A percentile compares a stretch with the other conserved stretches of the same genome.
These are phyloP conservation scores for Euproctis similis DNA, from an alignment of 2,888 invertebrate genomes.

Conservation along the genomic window DNA sequence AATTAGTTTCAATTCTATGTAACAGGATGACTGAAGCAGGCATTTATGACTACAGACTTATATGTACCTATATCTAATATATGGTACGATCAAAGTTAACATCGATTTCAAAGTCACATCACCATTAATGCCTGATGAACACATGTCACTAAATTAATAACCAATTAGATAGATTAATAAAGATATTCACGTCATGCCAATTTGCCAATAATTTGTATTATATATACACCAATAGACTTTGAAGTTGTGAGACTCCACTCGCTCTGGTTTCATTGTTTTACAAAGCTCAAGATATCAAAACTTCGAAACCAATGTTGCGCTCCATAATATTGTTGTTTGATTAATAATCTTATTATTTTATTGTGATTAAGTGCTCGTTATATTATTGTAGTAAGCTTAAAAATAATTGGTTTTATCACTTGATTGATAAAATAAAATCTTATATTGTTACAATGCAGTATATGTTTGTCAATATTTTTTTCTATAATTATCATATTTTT, in stretches of 20 bases:
- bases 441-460: no score
- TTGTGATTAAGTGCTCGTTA: no score
- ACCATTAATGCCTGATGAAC: conserved; percentile 57
- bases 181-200: conserved; percentile 62
- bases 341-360: conserved; percentile 36
- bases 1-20: conserved; percentile 9
- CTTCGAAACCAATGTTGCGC: conserved; percentile 24
- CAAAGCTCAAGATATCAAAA: conserved; percentile 45
- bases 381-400: no score
- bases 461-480: no score
- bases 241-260: conserved; percentile 48
- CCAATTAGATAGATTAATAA: conserved; percentile 72
- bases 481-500: no score
- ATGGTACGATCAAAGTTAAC: no score
- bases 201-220: conserved; percentile 52
- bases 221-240: conserved; percentile 51
- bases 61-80: conserved; percentile 40
- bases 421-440: no score
- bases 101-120: conserved; percentile 63
- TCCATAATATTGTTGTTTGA: conserved; percentile 29
- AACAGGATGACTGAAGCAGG: conserved; percentile 13
- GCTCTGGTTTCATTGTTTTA: conserved; percentile 60
- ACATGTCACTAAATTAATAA: conserved; percentile 57
- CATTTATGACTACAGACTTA: conserved; percentile 9
- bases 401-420: no score